Evolutionary conservation across 2,797 vertebrate species (phyloP).

Genomic region (Falco concolor): DNA sequence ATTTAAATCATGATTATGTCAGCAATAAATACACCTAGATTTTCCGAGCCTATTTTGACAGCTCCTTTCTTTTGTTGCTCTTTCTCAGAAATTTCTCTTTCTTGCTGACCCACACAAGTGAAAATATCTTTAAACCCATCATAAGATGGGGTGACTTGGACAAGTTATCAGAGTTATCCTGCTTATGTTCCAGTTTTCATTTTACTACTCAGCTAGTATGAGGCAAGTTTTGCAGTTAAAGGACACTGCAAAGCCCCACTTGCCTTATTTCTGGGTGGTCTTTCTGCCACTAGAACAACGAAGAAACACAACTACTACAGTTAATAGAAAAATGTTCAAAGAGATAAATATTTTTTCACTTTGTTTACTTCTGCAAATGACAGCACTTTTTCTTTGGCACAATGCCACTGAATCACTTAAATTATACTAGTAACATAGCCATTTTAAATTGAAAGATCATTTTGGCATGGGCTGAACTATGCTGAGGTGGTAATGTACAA

Average conservation of each 20-base stretch:
- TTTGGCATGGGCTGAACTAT: background rate
- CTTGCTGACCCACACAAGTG: background rate
- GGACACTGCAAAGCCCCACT: background rate
- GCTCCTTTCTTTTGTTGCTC: background rate
- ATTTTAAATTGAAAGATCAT: background rate
- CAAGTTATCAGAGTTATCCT: background rate
- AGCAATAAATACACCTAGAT: background rate
- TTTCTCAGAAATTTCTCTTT: background rate
- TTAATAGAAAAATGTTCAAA: background rate
- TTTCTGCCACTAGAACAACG: background rate
- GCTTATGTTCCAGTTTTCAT: background rate
- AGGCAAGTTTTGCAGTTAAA: background rate
- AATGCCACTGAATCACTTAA: slow-evolving; percentile 13
- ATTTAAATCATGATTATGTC: slow-evolving; percentile 43
- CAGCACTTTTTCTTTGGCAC: slow-evolving; percentile 27
- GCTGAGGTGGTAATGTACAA: background rate
- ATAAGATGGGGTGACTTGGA: background rate
- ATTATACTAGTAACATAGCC: background rate
- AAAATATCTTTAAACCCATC: background rate
- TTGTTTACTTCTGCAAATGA: slow-evolving; percentile 35
- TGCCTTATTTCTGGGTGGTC: background rate
- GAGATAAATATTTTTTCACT: background rate
- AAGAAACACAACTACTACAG: background rate
- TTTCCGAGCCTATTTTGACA: background rate
- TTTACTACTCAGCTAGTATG: background rate